A percentile compares a stretch with the other conserved stretches of the same genome.
These are phyloP conservation scores for Araneus ventricosus DNA, from an alignment of 1,140 invertebrate species.

Conservation along the genomic window DNA sequence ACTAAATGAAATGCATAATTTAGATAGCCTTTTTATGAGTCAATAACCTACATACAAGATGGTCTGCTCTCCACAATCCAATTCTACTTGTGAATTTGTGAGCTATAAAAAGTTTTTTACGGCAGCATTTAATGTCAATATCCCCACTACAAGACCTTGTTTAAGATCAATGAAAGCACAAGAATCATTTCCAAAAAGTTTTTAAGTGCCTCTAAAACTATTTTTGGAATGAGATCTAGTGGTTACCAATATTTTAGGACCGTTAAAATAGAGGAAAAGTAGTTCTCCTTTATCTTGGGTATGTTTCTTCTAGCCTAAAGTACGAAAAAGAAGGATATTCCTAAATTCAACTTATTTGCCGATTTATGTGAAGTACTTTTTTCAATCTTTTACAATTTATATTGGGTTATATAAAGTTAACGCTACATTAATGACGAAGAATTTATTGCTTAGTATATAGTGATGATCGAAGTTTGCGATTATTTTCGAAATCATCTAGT, in stretches of 20 bases:
- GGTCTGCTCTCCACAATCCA: not conserved
- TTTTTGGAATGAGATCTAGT: not conserved
- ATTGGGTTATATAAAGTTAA: too few species aligned
- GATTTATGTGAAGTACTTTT: not conserved
- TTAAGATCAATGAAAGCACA: conserved; percentile 18
- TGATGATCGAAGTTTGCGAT: too few species aligned
- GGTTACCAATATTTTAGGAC: not conserved
- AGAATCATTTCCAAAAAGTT: conserved; percentile 9
- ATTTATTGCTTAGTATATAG: too few species aligned
- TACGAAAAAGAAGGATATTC: not conserved
- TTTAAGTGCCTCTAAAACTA: conserved; percentile 2
- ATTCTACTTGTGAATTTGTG: conserved; percentile 20
- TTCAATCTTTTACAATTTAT: too few species aligned
- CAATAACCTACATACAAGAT: not conserved
- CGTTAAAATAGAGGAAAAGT: not conserved
- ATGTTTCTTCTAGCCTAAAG: not conserved
- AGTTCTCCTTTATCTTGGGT: not conserved
- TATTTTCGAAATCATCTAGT: too few species aligned
- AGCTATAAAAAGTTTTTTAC: conserved; percentile 25
- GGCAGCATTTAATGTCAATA: not conserved
- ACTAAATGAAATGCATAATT: not conserved
- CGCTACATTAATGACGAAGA: too few species aligned
- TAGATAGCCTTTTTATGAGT: conserved; percentile 10
- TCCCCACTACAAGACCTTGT: not conserved
- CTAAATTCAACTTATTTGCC: not conserved